Evolutionary conservation across 2,113 vertebrate species (phyloP).

Genomic region (Barnardius zonarius): DNA sequence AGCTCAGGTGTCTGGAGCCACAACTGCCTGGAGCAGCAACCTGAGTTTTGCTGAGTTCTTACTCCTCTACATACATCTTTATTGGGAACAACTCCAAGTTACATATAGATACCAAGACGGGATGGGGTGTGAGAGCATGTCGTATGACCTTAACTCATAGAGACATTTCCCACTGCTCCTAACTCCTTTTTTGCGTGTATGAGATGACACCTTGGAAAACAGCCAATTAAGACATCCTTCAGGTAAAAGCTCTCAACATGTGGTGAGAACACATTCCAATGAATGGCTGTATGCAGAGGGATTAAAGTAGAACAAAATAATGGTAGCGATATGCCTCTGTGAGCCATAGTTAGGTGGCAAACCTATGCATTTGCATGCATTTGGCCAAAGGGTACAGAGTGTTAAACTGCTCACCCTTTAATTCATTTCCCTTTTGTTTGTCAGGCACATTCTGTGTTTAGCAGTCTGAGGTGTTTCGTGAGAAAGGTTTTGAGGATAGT

Average conservation of each 20-base stretch:
- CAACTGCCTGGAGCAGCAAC: not conserved
- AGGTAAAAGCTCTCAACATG: not conserved
- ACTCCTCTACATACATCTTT: not conserved
- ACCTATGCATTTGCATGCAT: not conserved
- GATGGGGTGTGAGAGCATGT: not conserved
- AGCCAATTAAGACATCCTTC: not conserved
- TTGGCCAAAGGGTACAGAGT: not conserved
- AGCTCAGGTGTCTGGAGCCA: not conserved
- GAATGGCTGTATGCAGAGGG: not conserved
- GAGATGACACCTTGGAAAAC: not conserved
- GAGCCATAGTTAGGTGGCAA: not conserved
- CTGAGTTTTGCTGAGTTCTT: not conserved
- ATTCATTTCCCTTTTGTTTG: not conserved
- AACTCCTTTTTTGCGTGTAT: not conserved
- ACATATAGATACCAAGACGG: not conserved
- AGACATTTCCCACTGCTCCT: not conserved
- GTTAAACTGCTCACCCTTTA: not conserved
- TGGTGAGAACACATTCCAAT: not conserved
- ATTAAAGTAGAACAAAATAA: not conserved
- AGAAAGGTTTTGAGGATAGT: not conserved
- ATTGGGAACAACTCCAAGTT: not conserved
- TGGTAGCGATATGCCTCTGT: not conserved
- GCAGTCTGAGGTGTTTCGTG: not conserved
- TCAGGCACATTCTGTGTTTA: not conserved
- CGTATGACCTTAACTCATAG: not conserved